Conservation (phyloP, 2,888 invertebrate species). For the Synergus gifuensis region DNA sequence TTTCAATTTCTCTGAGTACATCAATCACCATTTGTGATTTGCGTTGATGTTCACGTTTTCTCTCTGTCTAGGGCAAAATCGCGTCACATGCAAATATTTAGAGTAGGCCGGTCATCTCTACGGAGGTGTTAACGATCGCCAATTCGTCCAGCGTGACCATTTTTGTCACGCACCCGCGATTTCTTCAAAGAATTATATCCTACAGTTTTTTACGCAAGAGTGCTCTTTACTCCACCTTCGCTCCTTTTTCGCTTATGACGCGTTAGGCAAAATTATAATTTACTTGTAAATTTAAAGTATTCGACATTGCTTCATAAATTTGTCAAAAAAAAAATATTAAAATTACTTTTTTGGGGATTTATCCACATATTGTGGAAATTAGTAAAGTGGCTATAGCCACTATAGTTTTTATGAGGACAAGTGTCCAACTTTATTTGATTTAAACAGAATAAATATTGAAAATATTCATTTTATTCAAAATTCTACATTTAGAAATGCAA, state of each 20-base stretch:
- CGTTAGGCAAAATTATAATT: neutral
- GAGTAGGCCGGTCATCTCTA: conserved; percentile 64
- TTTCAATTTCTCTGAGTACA: conserved; percentile 7
- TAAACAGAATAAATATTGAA: no score
- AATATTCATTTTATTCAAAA: no score
- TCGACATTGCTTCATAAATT: no score
- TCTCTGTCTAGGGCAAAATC: conserved; percentile 61
- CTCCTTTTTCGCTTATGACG: conserved; percentile 25
- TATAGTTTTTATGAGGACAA: no score
- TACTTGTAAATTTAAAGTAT: neutral
- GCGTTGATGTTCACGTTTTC: conserved; percentile 47
- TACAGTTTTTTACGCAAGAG: conserved; percentile 36
- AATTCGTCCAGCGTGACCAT: conserved; percentile 66
- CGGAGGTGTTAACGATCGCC: conserved; percentile 74
- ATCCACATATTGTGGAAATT: no score
- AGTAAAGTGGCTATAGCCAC: no score
- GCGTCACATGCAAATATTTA: conserved; percentile 68
- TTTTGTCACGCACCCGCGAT: conserved; percentile 51
- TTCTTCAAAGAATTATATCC: conserved; percentile 42
- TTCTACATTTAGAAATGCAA: no score
- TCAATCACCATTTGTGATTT: conserved; percentile 59
- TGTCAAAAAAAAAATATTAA: no score
- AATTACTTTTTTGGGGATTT: no score
- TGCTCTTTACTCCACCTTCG: conserved; percentile 5
- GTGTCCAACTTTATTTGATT: no score